Evolutionary conservation across 2,797 vertebrate species (phyloP).

Genomic region (Pteropus rufus): DNA sequence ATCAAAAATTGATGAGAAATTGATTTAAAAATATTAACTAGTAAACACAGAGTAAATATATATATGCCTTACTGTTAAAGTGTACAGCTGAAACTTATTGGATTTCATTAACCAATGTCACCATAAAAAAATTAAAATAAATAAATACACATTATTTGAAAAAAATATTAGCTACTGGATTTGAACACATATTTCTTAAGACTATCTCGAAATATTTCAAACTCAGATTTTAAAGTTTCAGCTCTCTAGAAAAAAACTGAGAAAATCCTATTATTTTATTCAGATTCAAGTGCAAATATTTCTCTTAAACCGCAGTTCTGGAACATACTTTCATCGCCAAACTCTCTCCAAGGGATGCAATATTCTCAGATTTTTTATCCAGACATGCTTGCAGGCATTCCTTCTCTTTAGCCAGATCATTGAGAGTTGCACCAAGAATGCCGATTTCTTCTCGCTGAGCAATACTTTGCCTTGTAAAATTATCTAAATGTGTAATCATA

Average conservation of each 20-base stretch:
- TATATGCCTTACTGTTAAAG: too few relatives aligned
- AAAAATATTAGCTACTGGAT: slow-evolving; percentile 16
- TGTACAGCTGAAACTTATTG: too few relatives aligned
- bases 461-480: slow-evolving; percentile 80
- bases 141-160: too few relatives aligned
- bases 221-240: slow-evolving; percentile 52
- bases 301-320: slow-evolving; percentile 48
- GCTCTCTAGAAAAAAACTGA: slow-evolving; percentile 47
- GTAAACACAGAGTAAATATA: background rate
- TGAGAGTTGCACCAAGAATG: slow-evolving; percentile 79
- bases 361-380: slow-evolving; percentile 83
- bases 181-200: slow-evolving; percentile 21
- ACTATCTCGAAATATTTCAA: slow-evolving; percentile 43
- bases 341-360: slow-evolving; percentile 79
- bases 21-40: slow-evolving; percentile 20
- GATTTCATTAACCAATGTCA: too few relatives aligned
- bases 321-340: slow-evolving; percentile 79
- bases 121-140: too few relatives aligned
- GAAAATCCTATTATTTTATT: slow-evolving; percentile 56
- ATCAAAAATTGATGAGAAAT: slow-evolving; percentile 23
- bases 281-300: slow-evolving; percentile 37
- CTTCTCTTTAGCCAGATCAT: slow-evolving; percentile 82
- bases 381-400: slow-evolving; percentile 82
- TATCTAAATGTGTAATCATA: slow-evolving; percentile 77
- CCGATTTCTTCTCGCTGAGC: slow-evolving; percentile 82